phyloP scores from a whole-genome alignment of 2,113 vertebrate genomes.

The Ia io region DNA sequence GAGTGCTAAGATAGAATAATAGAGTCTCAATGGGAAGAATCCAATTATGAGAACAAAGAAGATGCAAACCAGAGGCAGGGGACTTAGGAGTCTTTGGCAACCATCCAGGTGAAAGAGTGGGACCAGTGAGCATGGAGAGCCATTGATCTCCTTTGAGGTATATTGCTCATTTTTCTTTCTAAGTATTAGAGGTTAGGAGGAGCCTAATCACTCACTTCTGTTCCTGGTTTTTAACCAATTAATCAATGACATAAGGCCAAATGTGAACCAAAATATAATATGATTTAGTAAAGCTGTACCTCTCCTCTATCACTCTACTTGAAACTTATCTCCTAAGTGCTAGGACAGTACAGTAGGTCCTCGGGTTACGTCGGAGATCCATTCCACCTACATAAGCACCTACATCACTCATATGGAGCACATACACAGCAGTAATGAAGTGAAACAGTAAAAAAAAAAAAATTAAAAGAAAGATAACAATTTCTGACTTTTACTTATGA shows the following conservation, averaged over 20 bases:
- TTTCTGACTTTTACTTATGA: too few relatives aligned
- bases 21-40: background rate
- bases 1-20: background rate
- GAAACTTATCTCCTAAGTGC: background rate
- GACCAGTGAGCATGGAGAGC: background rate
- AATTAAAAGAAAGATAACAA: too few relatives aligned
- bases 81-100: background rate
- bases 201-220: slow-evolving; percentile 40
- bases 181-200: slow-evolving; percentile 23
- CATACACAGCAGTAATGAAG: too few relatives aligned
- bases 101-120: background rate
- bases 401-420: too few relatives aligned
- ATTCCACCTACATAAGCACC: too few relatives aligned
- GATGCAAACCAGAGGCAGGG: background rate
- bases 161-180: slow-evolving; percentile 57
- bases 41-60: background rate
- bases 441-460: too few relatives aligned
- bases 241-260: slow-evolving; percentile 28
- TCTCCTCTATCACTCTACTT: background rate
- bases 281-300: background rate
- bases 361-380: too few relatives aligned
- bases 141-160: slow-evolving; percentile 29
- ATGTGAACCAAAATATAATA: slow-evolving; percentile 40
- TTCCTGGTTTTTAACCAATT: slow-evolving; percentile 53
- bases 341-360: background rate